Base-by-base conservation (phyloP, 2,113 vertebrate genomes). In the Pachycephala philippinensis region DNA sequence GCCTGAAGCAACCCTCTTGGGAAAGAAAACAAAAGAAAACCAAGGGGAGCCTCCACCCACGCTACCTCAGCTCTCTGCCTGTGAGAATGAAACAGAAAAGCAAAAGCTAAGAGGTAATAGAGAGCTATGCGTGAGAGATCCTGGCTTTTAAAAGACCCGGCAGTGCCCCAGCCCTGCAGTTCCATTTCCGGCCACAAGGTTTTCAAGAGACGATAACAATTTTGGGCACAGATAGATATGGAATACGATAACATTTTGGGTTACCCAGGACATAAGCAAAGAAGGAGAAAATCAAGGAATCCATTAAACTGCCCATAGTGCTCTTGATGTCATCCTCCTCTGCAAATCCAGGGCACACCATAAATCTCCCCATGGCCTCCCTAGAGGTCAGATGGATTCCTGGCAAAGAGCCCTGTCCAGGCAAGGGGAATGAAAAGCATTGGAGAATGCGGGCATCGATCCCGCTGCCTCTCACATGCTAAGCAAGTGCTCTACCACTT, bases 401-500 rank as follows among this genome's bases (percentile, higher is more conserved):
- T 23, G 26, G 18, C 37, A 45, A 65, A 45, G 42, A 21, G 13
- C 5, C 63, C 3, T 33, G 21, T n/a, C 21, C 63, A 45, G 20
- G 42, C 9, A 26, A 45, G 11, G 3, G 6, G 54, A 33, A 47
- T 54, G 35, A 87, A 45, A 74, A 88, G 11, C 39, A 39, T 4
- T 87, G 72, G 72, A 87, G 84, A 87, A 87, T 80, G 84, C 5
- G 0, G 88, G 81, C 63, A 89, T 93, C 6, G 8, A 93, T 93
- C 87, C 63, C 13, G 1, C 94, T 90, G 22, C 94, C 68, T 90
- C 94, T 96, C 87, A 5, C 97, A 95, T 95, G 94, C 96, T 65
- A 61, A 83, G 45, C 24, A 12, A 83, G 66, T 9, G 8, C 66
- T 83, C 54, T 83, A 52, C 65, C 65, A 70, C 65, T 83, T 82